Base-by-base conservation (phyloP, 2,888 invertebrate genomes). In the Hoplodrina ambigua region DNA sequence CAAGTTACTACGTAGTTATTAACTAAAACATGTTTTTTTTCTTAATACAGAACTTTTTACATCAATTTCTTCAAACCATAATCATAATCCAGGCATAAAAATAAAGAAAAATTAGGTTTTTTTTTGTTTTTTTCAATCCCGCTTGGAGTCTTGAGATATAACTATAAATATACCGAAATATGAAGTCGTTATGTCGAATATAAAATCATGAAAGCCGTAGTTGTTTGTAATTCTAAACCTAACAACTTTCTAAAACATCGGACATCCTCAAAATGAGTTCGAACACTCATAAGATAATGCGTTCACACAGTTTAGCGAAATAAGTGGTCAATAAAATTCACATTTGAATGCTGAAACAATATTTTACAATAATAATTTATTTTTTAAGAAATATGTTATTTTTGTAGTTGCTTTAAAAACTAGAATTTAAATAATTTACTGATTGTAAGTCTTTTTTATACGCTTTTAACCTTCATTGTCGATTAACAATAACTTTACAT, bases 221-320 rank as follows among this genome's bases (percentile, higher is more conserved):
- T 64, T 72, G 73, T 69, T 66, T 71, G 69, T 69, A 69, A 80
- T 78, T 72, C 77, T 78, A 80, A 81, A 82, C 79, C 78, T 79
- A 78, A 80, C 86, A 86, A 86, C 88, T 88, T 88, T 88, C 88
- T 86, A 88, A 87, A 86, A 64, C 67, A 76, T 78, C 80, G 68
- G 63, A 73, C 69, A 77, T 78, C 80, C 73, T 81, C 75, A 54
- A 81, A 80, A 79, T 80, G 67, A 68, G 66, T 73, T 70, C 60
- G 63, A 75, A 72, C 74, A 76, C 66, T 58, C 57, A 84, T 81
- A 84, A 73, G 56, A 55, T 72, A 66, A 66, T 58, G 62, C 55
- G 25, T 61, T 69, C 66, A 63, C 64, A 69, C 53, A 25, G 13
- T 62, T 67, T 54, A 59, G 59, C 55, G 8, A 66, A 65, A 55